Evolutionary conservation across 2,113 vertebrate genomes (phyloP).

Genomic region (Reinhardtius hippoglossoides): DNA sequence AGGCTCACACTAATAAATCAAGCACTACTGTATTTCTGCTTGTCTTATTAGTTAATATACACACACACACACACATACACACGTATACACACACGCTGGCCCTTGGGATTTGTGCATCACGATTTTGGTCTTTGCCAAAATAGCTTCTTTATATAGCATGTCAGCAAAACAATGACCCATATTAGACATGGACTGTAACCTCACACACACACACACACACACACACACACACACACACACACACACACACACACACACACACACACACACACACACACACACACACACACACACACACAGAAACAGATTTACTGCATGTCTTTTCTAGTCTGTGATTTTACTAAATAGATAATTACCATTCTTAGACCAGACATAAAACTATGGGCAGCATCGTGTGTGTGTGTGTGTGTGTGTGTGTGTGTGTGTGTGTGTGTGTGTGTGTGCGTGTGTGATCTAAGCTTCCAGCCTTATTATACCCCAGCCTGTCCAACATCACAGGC

Average conservation of each 20-base stretch:
- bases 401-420: not conserved
- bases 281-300: not conserved
- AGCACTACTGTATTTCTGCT: constrained; percentile 30
- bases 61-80: not conserved
- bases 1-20: constrained; percentile 25
- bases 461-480: constrained; percentile 1
- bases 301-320: constrained; percentile 28
- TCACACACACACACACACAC: constrained; percentile 10
- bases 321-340: constrained; percentile 37
- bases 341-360: constrained; percentile 32
- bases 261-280: constrained; percentile 16
- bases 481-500: not conserved
- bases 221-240: constrained; percentile 26
- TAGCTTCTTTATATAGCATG: constrained; percentile 56
- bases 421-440: constrained; percentile 4
- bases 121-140: constrained; percentile 53
- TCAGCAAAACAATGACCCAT: constrained; percentile 54
- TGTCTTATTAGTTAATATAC: constrained; percentile 24
- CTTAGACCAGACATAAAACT: constrained; percentile 5
- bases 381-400: not conserved
- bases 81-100: constrained; percentile 3
- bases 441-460: not conserved
- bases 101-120: constrained; percentile 50
- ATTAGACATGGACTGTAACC: constrained; percentile 50
- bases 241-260: constrained; percentile 1